Evolutionary conservation across 2,888 invertebrate genomes (phyloP).

Genomic region (Clunio marinus): DNA sequence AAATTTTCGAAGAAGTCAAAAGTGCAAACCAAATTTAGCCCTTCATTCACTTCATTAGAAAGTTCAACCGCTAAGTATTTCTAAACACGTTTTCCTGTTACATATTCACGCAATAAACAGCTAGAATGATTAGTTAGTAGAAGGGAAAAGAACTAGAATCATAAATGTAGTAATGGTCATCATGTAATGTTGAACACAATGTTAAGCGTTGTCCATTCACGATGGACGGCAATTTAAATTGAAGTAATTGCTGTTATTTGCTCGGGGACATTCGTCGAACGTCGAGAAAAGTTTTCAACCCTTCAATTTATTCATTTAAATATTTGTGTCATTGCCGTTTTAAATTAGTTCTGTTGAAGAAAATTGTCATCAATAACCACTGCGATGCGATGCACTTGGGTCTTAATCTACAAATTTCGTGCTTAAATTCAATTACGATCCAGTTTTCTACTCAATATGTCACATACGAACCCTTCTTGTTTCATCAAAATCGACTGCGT

Average conservation of each 20-base stretch:
- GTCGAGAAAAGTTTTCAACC: constrained; percentile 30
- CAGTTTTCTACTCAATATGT: not conserved
- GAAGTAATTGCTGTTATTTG: constrained; percentile 35
- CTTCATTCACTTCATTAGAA: constrained; percentile 11
- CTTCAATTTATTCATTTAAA: no score
- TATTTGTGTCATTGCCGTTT: constrained; percentile 34
- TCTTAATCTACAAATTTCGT: constrained; percentile 34
- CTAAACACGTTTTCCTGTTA: constrained; percentile 5
- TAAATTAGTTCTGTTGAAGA: constrained; percentile 7
- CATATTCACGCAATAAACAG: constrained; percentile 17
- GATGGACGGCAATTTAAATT: constrained; percentile 38
- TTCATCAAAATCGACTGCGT: no score
- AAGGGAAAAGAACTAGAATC: not conserved
- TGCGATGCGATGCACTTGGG: not conserved
- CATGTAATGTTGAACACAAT: constrained; percentile 19
- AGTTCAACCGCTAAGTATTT: constrained; percentile 34
- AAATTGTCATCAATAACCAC: constrained; percentile 22
- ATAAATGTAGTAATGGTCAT: constrained; percentile 6
- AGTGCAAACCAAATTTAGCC: constrained; percentile 28
- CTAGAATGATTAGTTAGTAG: not conserved
- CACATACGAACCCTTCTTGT: constrained; percentile 22
- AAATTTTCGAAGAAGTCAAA: constrained; percentile 28
- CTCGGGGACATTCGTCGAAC: no score
- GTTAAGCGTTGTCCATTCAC: constrained; percentile 26
- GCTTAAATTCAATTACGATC: constrained; percentile 36